Evolutionary conservation across 2,113 vertebrate species (phyloP).

Genomic region (Sylvietta virens): DNA sequence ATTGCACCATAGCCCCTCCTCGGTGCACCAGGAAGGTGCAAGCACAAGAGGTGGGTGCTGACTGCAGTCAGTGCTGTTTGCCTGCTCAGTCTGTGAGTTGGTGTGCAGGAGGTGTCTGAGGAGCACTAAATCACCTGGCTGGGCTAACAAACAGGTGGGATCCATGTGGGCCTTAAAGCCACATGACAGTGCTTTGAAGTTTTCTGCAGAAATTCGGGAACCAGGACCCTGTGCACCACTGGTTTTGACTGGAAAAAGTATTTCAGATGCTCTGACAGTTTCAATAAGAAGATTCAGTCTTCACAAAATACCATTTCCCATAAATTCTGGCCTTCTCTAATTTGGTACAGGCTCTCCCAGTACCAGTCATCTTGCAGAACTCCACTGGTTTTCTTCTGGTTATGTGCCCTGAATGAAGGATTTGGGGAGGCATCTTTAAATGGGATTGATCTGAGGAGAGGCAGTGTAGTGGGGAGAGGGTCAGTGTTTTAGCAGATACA

Average conservation of each 20-base stretch:
- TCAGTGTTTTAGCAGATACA: background rate
- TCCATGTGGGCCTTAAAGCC: background rate
- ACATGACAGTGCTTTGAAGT: background rate
- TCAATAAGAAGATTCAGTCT: background rate
- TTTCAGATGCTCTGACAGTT: background rate
- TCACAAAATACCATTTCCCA: background rate
- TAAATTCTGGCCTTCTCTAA: background rate
- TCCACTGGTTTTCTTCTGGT: background rate
- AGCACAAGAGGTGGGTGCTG: background rate
- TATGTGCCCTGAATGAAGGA: background rate
- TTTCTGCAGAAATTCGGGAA: background rate
- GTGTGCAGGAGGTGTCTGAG: background rate
- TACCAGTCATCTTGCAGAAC: background rate
- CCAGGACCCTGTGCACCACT: background rate
- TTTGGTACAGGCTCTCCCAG: background rate
- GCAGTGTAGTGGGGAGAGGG: background rate
- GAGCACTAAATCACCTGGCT: background rate
- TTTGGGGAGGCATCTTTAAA: background rate
- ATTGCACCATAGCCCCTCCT: rapidly evolving
- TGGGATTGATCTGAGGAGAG: background rate
- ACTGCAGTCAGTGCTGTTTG: background rate
- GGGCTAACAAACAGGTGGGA: background rate
- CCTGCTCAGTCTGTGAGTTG: background rate
- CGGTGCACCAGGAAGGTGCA: background rate
- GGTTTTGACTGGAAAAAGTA: background rate